Base-by-base conservation (phyloP, 2,888 invertebrate species). In the Chrysotoxum bicinctum region DNA sequence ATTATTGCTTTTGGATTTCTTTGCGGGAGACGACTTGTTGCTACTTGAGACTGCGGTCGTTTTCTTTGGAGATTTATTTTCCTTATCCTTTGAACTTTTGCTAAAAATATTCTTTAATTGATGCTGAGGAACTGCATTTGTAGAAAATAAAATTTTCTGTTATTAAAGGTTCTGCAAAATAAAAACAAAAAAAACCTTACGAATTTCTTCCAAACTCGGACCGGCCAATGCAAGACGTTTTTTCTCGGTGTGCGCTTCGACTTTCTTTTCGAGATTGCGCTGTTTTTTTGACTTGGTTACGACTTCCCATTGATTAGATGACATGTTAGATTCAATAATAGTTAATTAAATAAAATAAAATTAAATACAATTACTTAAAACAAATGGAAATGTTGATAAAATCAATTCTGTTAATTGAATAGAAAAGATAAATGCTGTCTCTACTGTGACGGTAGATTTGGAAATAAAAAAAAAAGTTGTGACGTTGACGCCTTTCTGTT, bases 161-260 rank as follows among this genome's bases (percentile, higher is more conserved):
- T 9, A 21, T 50, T 16, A 50, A 40, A 26, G 1, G 10, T 21
- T 3, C 30, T 14, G 3, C 6, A 26, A 23, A 14, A 4, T 6
- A 4, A 50, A 23, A 23, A 26, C 1, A 1, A 50, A 2, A 3
- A 52, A 82, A 87, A 88, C 94, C 95, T 94, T 92, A 96, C 96
- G 92, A 89, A 96, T 94, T 91, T 96, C 96, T 90, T 96, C 96
- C 87, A 95, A 93, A 93, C 95, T 96, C 30, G 95, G 94, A 62
- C 93, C 94, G 91, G 94, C 94, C 90, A 94, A 94, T 30, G 89
- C 91, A 45, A 90, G 87, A n/a, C 91, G 89, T 87, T 91, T 91
- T 86, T 90, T 94, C 60, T 95, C 94, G 70, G 92, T 92, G 87
- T 93, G 93, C 6, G 92, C 92, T 43, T 92, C 90, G 3, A 91